Evolutionary conservation across 2,113 vertebrate genomes (phyloP), one percentile per base, ranked within the genome.

Genomic region (Brevimyrus niger): DNA sequence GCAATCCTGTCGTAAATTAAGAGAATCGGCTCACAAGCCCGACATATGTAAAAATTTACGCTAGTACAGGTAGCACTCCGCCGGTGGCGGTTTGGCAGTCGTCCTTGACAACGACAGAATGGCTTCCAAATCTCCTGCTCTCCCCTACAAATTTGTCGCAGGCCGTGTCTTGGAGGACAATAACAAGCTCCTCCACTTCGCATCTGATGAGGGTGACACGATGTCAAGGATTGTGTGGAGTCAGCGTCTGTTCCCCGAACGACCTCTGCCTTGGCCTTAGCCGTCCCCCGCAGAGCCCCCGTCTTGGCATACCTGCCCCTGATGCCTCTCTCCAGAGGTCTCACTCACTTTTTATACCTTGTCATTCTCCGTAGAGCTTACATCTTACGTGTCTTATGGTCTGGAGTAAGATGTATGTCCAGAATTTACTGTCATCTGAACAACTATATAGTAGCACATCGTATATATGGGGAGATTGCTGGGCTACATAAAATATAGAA

Each of bases 81-180:
- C 80, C 80, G 1, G 23, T 47, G 44, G 82, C 44, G 6, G 9
- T 84, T 10, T 6, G 21, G 3, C 42, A 6, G 80, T 84, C 4
- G 80, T 83, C 42, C 80, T 84, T 84, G 80, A 84, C 80, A 84
- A 44, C 42, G n/a, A 84, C 82, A 47, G 38, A 84, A n/a, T 47
- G 82, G 82, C 82, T 47, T 47, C 21, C 82, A n/a, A 47, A 44
- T 84, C 19, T 47, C 21, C 42, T n/a, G 35, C 23, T 84, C 15
- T 23, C 19, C 3, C 21, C 82, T 8, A 47, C 44, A 46, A n/a
- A 47, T 47, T 84, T 38, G 19, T 84, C 1, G 44, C 44, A 47
- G 82, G 44, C 82, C 44, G 23, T 84, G 44, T 10, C 82, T 84
- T 46, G 21, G 82, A 84, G 82, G 44, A 84, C 19, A 47, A 47